phyloP scores from a whole-genome alignment of 2,797 vertebrate species.

The Peromyscus nudipes region DNA sequence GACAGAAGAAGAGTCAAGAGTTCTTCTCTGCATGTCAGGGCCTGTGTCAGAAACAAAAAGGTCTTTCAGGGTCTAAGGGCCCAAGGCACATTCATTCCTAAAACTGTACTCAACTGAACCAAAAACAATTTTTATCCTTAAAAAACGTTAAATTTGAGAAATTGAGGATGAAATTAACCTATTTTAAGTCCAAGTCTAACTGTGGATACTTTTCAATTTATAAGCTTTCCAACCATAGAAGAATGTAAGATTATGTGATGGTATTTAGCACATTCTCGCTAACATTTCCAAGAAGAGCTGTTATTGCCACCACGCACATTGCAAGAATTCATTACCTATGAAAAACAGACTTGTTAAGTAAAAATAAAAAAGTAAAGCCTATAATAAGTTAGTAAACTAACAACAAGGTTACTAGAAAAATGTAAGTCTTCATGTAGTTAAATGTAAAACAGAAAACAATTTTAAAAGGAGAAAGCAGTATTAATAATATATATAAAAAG shows the following conservation, averaged over 20 bases:
- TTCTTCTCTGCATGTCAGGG: constrained; percentile 97
- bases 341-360: constrained; percentile 84
- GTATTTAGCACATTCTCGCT: constrained; percentile 85
- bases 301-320: constrained; percentile 76
- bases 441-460: constrained; percentile 35
- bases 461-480: constrained; percentile 20
- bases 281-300: constrained; percentile 81
- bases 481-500: constrained; percentile 45
- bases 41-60: constrained; percentile 88
- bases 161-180: constrained; percentile 7
- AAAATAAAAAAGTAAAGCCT: constrained; percentile 88
- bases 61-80: constrained; percentile 56
- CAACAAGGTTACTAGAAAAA: neutral
- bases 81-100: neutral
- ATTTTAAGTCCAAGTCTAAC: constrained; percentile 53
- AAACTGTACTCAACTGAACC: neutral
- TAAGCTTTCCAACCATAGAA: constrained; percentile 76
- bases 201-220: constrained; percentile 55
- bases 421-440: constrained; percentile 54
- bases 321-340: constrained; percentile 87
- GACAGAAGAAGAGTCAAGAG: constrained; percentile 97
- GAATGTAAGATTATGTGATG: constrained; percentile 24
- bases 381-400: constrained; percentile 18
- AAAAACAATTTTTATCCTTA: neutral
- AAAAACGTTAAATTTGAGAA: constrained; percentile 28